Evolutionary conservation across 2,113 vertebrate species (phyloP), one percentile per base, ranked within the genome.

Genomic region (Carassius auratus): DNA sequence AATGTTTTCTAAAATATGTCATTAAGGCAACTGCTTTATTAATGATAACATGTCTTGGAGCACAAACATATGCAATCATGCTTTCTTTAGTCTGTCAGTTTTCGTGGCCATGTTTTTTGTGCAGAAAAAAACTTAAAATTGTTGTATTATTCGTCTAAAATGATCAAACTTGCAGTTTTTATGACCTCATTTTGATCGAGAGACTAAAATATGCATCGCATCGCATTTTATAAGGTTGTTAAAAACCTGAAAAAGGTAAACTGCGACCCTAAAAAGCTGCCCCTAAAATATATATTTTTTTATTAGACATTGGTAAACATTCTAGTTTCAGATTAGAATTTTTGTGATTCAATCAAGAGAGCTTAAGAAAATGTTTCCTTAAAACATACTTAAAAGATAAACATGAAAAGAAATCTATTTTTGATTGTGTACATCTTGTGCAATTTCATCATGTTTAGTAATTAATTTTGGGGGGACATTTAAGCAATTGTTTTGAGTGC

Each of bases 401-500:
- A 38, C 0, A 38, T 36, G 10, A 30, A 78, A n/a, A 42, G 69
- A 38, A 45, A 73, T 12, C 9, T 6, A 45, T 74, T 45, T 66
- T 74, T 21, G 69, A 45, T 21, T 69, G n/a, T 80, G 33, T 26
- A 30, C 21, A 30, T 48, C 45, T 78, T 86, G 79, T 76, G 23
- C 13, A 52, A 42, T 61, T 10, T 81, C 64, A 73, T 45, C 86
- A 87, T 15, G 7, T 62, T 30, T 64, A 9, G 64, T 80, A 19
- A 64, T 64, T 14, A 8, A 2, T 8, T 15, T 23, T 57, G 8
- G 0, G 2, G 36, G 59, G 38, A 45, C 62, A 52, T 66, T 13
- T 48, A 81, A 66, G 78, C 77, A 79, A 9, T 8, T 78, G 19
- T 38, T 59, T 5, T 57, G 4, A 84, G 84, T 89, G 64, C 83